Conservation (phyloP, 2,113 vertebrate species). For the Dasyornis broadbenti region DNA sequence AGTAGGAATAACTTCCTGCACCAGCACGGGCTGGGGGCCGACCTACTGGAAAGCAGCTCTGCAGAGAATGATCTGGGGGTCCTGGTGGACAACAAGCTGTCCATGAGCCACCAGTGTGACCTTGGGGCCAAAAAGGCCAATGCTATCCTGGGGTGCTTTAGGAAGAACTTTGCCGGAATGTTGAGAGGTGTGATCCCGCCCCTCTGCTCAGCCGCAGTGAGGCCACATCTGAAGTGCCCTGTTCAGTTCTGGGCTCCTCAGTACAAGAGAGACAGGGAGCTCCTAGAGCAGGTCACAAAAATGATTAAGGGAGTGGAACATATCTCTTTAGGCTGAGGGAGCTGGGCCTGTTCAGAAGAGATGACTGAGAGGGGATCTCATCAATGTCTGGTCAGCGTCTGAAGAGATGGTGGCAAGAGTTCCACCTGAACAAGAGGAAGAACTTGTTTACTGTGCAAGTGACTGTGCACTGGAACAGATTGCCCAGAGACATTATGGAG, state of each 20-base stretch:
- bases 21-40: background rate
- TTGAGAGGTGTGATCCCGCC: background rate
- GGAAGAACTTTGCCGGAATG: background rate
- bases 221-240: background rate
- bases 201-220: background rate
- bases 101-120: background rate
- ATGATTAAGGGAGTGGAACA: background rate
- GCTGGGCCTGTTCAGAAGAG: background rate
- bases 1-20: background rate
- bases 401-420: background rate
- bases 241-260: background rate
- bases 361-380: background rate
- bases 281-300: background rate
- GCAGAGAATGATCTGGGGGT: background rate
- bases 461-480: background rate
- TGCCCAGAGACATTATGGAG: too few relatives aligned
- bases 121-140: background rate
- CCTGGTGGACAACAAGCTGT: background rate
- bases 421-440: background rate
- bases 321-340: too few relatives aligned
- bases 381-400: background rate
- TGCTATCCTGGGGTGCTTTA: background rate
- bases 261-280: background rate
- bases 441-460: rapidly evolving
- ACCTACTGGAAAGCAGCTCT: background rate